Percentiles rank a stretch among this genome's conserved stretches.
These are phyloP conservation scores for Microplitis mediator DNA, from an alignment of 1,140 invertebrate genomes.

Conservation along the genomic window DNA sequence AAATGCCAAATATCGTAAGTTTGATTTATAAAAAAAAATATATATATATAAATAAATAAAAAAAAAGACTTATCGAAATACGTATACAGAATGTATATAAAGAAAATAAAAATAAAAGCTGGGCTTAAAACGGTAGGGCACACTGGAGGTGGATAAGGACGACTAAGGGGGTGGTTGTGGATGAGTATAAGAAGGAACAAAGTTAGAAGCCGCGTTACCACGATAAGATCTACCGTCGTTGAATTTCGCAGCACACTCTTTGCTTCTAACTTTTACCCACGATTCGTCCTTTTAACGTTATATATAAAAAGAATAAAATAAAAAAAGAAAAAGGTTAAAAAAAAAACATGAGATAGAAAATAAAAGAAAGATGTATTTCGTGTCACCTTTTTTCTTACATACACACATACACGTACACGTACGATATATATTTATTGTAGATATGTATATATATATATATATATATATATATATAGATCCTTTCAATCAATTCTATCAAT, in stretches of 20 bases:
- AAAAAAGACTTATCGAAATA: background rate
- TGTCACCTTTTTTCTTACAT: background rate
- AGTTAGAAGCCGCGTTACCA: conserved; percentile 9
- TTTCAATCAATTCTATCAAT: conserved; percentile 17
- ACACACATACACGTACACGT: no score
- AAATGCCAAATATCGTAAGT: no score
- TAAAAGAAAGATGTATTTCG: background rate
- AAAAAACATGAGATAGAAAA: background rate
- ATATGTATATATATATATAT: no score
- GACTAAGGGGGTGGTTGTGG: background rate
- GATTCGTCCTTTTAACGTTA: conserved; percentile 17
- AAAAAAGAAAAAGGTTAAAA: background rate
- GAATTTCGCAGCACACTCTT: conserved; percentile 15
- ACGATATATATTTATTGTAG: no score
- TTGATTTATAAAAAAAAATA: no score
- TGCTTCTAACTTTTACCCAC: conserved; percentile 6
- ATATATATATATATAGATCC: background rate
- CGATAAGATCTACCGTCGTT: conserved; percentile 17
- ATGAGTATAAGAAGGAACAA: background rate
- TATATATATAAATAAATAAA: no score
- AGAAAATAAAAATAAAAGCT: background rate
- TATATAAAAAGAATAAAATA: background rate
- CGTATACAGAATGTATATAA: background rate
- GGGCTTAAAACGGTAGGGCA: no score
- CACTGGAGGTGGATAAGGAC: no score